A percentile compares a stretch with the other conserved stretches of the same genome.
phyloP scores from a whole-genome alignment of 2,113 vertebrate species.

The Tretioscincus oriximinensis region DNA sequence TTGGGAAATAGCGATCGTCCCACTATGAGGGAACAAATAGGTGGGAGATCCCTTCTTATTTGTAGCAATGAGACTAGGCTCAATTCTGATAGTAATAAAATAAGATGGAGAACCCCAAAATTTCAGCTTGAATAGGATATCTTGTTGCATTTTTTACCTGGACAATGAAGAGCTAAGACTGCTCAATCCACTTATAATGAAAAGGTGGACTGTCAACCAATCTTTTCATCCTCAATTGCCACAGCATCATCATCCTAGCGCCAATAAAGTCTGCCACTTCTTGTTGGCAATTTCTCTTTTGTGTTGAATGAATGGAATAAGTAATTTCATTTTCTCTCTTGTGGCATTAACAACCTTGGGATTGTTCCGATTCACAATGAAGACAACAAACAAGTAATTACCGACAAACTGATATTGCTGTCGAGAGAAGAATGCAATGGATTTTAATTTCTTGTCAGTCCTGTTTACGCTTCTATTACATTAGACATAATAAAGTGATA shows the following conservation, averaged over 20 bases:
- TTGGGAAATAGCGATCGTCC: no score
- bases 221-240: not conserved
- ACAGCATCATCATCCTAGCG: not conserved
- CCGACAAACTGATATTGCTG: constrained; percentile 56
- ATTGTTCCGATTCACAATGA: constrained; percentile 69
- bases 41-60: no score
- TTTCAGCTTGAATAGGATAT: fast-evolving
- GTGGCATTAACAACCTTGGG: constrained; percentile 67
- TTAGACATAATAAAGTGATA: constrained; percentile 66
- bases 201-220: not conserved
- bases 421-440: constrained; percentile 66
- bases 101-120: not conserved
- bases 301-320: constrained; percentile 67
- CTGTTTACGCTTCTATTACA: constrained; percentile 63
- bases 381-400: constrained; percentile 74
- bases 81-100: no score
- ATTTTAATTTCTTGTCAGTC: constrained; percentile 64
- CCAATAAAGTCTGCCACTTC: constrained; percentile 59
- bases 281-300: constrained; percentile 64
- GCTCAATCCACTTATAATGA: fast-evolving
- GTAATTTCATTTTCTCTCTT: constrained; percentile 71
- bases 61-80: no score
- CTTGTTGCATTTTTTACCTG: fast-evolving
- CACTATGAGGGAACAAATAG: no score
- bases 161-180: not conserved